These are phyloP conservation scores for Isurus oxyrinchus DNA, from an alignment of 2,113 vertebrate genomes.

Conservation along the genomic window DNA sequence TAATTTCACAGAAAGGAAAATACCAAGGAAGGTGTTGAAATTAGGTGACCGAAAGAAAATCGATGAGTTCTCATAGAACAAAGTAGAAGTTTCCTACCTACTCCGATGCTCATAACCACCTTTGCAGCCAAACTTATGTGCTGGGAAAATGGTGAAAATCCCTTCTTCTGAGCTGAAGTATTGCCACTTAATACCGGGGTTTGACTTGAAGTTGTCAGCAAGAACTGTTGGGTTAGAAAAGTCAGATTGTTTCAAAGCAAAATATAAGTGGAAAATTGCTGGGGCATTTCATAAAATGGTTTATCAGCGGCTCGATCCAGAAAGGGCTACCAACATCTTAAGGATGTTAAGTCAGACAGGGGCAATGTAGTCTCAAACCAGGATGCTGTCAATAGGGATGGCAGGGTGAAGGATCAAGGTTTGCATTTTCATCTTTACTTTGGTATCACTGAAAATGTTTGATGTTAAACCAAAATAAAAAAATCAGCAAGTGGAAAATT, in stretches of 20 bases:
- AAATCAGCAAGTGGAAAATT: background rate
- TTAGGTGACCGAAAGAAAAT: background rate
- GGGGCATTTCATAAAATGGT: background rate
- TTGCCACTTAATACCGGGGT: conserved; percentile 97
- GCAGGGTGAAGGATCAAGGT: background rate
- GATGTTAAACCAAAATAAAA: background rate
- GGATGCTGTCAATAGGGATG: background rate
- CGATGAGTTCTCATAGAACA: background rate
- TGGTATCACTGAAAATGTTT: background rate
- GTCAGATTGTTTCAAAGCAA: background rate
- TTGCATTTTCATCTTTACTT: background rate
- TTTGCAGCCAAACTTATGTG: conserved; percentile 96
- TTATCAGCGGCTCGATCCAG: background rate
- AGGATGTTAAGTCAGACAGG: background rate
- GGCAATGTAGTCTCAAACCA: background rate
- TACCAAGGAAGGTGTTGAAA: background rate
- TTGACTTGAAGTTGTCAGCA: conserved; percentile 96
- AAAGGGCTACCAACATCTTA: background rate
- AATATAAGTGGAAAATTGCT: background rate
- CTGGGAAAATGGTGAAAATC: conserved; percentile 95
- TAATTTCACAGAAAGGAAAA: background rate
- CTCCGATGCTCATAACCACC: conserved; percentile 91
- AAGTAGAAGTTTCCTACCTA: conserved; percentile 62
- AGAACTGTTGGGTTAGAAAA: conserved; percentile 64
- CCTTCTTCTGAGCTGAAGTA: conserved; percentile 99